phyloP scores from a whole-genome alignment of 2,797 vertebrate species.

The Micrastur ruficollis region DNA sequence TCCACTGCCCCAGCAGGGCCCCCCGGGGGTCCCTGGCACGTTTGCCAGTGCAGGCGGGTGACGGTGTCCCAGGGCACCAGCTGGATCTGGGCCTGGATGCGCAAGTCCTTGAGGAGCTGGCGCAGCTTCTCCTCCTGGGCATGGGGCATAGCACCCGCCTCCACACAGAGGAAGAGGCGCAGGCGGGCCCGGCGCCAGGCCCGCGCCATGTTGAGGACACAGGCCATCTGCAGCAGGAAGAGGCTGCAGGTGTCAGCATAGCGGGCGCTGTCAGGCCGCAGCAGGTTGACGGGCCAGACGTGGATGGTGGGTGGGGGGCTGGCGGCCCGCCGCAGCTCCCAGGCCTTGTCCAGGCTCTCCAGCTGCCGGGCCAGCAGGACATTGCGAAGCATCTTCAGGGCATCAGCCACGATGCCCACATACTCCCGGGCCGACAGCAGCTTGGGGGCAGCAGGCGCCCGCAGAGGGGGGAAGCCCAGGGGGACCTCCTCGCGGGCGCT shows the following conservation, averaged over 20 bases:
- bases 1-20: neutral
- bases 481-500: neutral
- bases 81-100: constrained; percentile 85
- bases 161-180: constrained; percentile 90
- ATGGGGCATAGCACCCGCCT: constrained; percentile 80
- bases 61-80: constrained; percentile 86
- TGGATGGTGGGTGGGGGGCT: constrained; percentile 77
- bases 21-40: constrained; percentile 27
- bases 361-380: constrained; percentile 86
- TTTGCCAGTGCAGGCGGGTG: constrained; percentile 88
- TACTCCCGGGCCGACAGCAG: constrained; percentile 81
- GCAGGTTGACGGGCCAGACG: constrained; percentile 88
- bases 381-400: constrained; percentile 91
- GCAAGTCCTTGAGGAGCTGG: constrained; percentile 85
- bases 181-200: constrained; percentile 83
- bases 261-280: constrained; percentile 86
- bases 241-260: constrained; percentile 91
- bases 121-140: constrained; percentile 85
- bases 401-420: constrained; percentile 84
- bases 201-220: constrained; percentile 88
- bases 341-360: constrained; percentile 77
- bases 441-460: constrained; percentile 62
- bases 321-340: constrained; percentile 36
- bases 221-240: constrained; percentile 89
- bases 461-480: constrained; percentile 73